Base-by-base conservation (phyloP, 2,888 invertebrate species). In the Himalopsyche kuldschensis region DNA sequence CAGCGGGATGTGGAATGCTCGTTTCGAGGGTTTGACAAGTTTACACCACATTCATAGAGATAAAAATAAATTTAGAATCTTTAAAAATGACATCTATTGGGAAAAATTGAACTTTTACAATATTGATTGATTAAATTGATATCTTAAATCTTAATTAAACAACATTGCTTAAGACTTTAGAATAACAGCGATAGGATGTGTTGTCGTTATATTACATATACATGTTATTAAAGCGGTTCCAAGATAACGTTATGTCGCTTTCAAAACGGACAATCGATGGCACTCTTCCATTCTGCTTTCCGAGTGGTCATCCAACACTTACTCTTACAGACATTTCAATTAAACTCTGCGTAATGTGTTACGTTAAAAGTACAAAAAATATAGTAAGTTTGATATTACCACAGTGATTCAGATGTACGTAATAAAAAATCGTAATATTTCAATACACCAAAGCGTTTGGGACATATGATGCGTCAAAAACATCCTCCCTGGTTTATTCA, bases 151-250 rank as follows among this genome's bases (percentile, higher is more conserved):
- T 55, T 55, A 55, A 55, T 55, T 75, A 75, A 75, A 55, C 55
- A 83, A 83, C 80, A 83, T 83, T 83, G 83, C 83, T 83, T 83
- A 83, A 83, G 30, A 75, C 76, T 82, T 83, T 83, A 83, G 83
- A 83, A 83, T 83, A 83, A 80, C 83, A 83, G 78, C 63, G 80
- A 83, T 55, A 55, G 24, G 55, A 55, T n/a, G 55, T 55, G 55
- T 55, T 24, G 24, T 55, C 55, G 4, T 55, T 8, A 77, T 41
- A 35, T 35, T 31, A 35, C n/a, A 35, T 35, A 75, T 31, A 75
- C 30, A 30, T 24, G 30, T 75, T 75, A 30, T 15, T 31, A 24
- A 75, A 75, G 75, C 17, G 24, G 31, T 31, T 30, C 1, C 27
- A 75, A 75, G 32, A 8, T n/a, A 75, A 75, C 15, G 3, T 75